Conservation (phyloP, 1,140 invertebrate genomes). For the Drosophila willistoni region DNA sequence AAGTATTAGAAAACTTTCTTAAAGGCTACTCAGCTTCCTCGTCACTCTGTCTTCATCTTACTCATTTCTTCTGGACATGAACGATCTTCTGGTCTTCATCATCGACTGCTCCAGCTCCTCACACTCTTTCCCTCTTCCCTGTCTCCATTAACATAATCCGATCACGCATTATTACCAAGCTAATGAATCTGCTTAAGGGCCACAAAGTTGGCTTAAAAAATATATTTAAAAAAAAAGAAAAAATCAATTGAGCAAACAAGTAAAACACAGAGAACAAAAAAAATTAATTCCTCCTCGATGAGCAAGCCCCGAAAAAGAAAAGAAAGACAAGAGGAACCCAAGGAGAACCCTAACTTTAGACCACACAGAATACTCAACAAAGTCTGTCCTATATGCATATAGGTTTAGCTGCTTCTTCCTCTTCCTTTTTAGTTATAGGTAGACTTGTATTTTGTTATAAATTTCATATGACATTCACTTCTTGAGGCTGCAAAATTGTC, state of each 20-base stretch:
- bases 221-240: constrained; percentile 41
- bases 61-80: neutral
- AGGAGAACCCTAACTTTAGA: constrained; percentile 53
- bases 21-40: no score
- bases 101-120: constrained; percentile 1
- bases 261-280: constrained; percentile 50
- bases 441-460: constrained; percentile 56
- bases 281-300: constrained; percentile 73
- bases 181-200: constrained; percentile 77
- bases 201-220: constrained; percentile 38
- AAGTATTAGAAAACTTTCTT: no score
- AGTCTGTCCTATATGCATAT: constrained; percentile 33
- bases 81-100: neutral
- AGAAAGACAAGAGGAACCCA: constrained; percentile 27
- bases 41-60: no score
- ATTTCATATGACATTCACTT: constrained; percentile 69
- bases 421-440: constrained; percentile 21
- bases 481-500: constrained; percentile 52
- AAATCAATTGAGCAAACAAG: constrained; percentile 78
- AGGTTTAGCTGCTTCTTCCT: constrained; percentile 15
- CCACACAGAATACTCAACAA: constrained; percentile 42
- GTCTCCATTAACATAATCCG: constrained; percentile 65
- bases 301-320: constrained; percentile 48
- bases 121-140: neutral
- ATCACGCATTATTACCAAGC: constrained; percentile 76